Evolutionary conservation across 2,113 vertebrate genomes (phyloP), one percentile per base, ranked within the genome.

Genomic region (Apteryx mantelli): DNA sequence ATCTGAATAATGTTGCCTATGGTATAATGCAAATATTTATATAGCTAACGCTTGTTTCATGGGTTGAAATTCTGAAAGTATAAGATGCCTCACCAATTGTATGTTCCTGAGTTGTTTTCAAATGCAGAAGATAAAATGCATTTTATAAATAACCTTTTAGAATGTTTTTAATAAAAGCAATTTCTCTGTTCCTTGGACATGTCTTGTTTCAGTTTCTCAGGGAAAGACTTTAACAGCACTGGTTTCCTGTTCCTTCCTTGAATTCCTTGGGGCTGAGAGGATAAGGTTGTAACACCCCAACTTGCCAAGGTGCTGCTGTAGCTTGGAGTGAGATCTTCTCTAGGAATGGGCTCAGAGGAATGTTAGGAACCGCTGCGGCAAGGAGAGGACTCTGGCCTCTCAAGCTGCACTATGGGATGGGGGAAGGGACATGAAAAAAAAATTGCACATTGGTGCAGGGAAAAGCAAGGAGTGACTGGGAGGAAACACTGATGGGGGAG

Each of bases 111-210:
- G 68, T 61, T 65, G 25, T 66, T 89, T 88, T 82, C 30, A 78
- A 75, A 21, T 85, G 77, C 81, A 77, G 71, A 88, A 34, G 50
- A 66, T 75, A 7, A 92, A 80, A 65, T 76, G 46, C 55, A 56
- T 95, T 96, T 96, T 93, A 93, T 92, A 96, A 95, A 83, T 75
- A 88, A 53, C 18, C 58, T 86, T 97, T 97, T 93, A 92, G 73
- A 94, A 95, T 65, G 61, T 92, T 97, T 95, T 81, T 74, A 90
- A 96, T 97, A 97, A 97, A 98, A 92, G 28, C 38, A 32, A 7
- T 85, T 97, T 85, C 77, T 38, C 56, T 91, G 77, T 18, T n/a
- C 30, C 64, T 79, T 69, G 48, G 56, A 30, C 11, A 14, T 38
- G 40, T 30, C 80, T 89, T 82, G 9, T 65, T 97, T 86, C 48